Evolutionary conservation across 1,140 invertebrate genomes (phyloP), one percentile per base, ranked within the genome.

Genomic region (Drosophila pseudoananassae): DNA sequence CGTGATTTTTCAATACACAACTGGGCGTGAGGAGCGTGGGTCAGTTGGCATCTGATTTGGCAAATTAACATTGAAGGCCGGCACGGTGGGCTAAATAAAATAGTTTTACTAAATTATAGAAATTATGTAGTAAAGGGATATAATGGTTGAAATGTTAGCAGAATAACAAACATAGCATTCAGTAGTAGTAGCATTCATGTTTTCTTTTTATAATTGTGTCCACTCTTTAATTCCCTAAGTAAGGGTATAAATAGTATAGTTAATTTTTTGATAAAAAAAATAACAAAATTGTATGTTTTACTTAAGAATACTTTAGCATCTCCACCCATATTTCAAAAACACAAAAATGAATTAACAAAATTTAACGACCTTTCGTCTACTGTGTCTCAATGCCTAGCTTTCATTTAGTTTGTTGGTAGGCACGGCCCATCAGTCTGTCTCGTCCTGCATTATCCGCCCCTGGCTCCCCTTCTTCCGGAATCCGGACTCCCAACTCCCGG

Each of bases 1-100:
- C 82, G 83, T 85, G 82, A 85, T 85, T 85, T 85, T 85, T 88
- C 81, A 85, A 85, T 85, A 88, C 74, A 82, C 60, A 55, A 55
- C 69, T 59, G 71, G 33, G 25, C n/a, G 17, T 38, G 33, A 23
- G 58, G 7, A 36, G 31, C 27, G 25, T 40, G 29, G 50, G 59
- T 65, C 64, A 68, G 14, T 38, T 36, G 53, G 58, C 56, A 64
- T 53, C 77, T 85, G 77, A 77, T 85, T 84, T 87, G 77, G 69
- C 82, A 82, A 85, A 85, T 85, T 85, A 87, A 81, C 81, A 87
- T 85, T 81, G 81, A 87, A 17, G 15, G 33, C 33, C 6, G 6
- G 15, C 14, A 43, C 40, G 7, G 14, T 43, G 40, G 40, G 14
- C 40, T 1, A 12, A 36, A 17, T 1, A 9, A 36, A 36, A 36